phyloP scores from a whole-genome alignment of 2,113 vertebrate genomes.

The Mirounga angustirostris region DNA sequence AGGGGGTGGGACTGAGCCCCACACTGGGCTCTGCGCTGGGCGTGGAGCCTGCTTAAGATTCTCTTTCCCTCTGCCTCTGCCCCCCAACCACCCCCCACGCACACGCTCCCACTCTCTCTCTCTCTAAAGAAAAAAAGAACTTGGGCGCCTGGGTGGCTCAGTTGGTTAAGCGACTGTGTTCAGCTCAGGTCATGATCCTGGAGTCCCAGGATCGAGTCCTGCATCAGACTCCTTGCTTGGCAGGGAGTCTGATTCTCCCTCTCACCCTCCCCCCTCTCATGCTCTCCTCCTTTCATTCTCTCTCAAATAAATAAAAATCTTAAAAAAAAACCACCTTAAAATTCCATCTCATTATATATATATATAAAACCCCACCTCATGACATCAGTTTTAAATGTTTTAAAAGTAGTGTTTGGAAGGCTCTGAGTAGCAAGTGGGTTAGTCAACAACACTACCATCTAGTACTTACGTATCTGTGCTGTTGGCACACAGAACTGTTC shows the following conservation, averaged over 20 bases:
- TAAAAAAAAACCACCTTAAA: no score
- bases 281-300: no score
- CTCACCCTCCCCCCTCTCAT: no score
- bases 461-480: background rate
- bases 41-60: background rate
- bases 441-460: background rate
- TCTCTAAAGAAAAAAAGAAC: background rate
- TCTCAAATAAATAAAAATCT: no score
- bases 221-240: no score
- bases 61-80: background rate
- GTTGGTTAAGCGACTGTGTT: no score
- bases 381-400: background rate
- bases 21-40: background rate
- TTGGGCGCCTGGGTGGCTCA: no score
- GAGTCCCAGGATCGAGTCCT: no score
- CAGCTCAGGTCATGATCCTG: no score
- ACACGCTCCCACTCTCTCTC: background rate
- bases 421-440: background rate
- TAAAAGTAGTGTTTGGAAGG: background rate
- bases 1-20: no score
- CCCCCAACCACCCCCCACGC: background rate
- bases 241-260: no score
- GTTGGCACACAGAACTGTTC: background rate
- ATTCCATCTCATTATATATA: background rate
- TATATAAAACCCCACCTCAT: background rate